Percentiles rank a stretch among this genome's conserved stretches.
These are phyloP conservation scores for Oreortyx pictus DNA, from an alignment of 2,797 vertebrate species.

Conservation along the genomic window DNA sequence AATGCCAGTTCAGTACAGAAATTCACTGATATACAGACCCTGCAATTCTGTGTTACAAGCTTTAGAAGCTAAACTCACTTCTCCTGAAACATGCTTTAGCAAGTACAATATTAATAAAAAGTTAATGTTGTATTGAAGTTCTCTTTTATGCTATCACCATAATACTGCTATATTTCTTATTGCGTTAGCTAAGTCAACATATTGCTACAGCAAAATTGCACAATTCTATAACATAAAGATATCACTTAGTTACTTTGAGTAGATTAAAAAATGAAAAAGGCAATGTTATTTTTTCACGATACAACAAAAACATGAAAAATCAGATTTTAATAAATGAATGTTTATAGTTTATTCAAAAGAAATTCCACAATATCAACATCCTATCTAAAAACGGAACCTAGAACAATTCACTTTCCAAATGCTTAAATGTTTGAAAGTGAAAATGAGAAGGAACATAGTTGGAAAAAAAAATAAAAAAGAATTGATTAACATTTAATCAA, in stretches of 20 bases:
- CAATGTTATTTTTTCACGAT: neutral
- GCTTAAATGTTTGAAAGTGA: neutral
- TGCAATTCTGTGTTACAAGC: neutral
- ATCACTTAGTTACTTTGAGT: neutral
- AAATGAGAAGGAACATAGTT: neutral
- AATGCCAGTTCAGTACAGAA: slow-evolving; percentile 2
- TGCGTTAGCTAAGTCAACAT: neutral
- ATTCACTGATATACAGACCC: neutral
- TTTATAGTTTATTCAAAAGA: neutral
- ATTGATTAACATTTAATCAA: neutral
- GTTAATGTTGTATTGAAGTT: neutral
- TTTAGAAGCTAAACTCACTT: slow-evolving; percentile 6
- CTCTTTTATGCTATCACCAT: neutral
- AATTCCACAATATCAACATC: neutral
- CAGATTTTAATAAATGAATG: neutral
- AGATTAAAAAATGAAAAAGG: neutral
- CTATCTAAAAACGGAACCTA: neutral
- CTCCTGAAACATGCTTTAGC: neutral
- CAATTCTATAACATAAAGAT: neutral
- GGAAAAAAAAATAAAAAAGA: neutral
- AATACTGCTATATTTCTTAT: neutral
- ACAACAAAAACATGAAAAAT: neutral
- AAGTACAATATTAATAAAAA: slow-evolving; percentile 27
- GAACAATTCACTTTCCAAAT: neutral
- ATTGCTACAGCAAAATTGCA: neutral